These are phyloP conservation scores for Siderastrea radians DNA, from an alignment of 92 coral and sea anemone genomes.

Conservation along the genomic window DNA sequence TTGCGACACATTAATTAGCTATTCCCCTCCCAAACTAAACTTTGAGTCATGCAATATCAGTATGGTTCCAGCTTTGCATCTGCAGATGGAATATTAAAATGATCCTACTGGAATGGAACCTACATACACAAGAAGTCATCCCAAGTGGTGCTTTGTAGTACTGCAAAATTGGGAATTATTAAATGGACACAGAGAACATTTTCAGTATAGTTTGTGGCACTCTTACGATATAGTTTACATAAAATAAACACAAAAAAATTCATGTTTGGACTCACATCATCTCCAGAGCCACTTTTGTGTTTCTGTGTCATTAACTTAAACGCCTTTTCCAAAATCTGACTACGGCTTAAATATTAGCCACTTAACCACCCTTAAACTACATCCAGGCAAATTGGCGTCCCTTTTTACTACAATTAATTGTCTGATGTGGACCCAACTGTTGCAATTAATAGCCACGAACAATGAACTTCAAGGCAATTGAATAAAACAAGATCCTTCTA, in stretches of 20 bases:
- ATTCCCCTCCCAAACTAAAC: background rate
- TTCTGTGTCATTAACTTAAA: background rate
- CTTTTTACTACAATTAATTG: background rate
- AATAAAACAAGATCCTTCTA: background rate
- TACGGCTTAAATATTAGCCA: background rate
- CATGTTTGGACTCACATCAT: background rate
- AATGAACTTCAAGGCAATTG: background rate
- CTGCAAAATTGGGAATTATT: too few species aligned
- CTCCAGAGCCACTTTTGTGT: background rate
- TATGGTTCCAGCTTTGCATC: too few species aligned
- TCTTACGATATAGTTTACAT: too few species aligned
- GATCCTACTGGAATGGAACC: too few species aligned
- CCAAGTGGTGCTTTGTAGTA: too few species aligned
- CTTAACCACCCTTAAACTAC: background rate
- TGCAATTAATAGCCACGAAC: background rate
- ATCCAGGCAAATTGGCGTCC: background rate
- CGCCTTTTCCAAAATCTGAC: background rate
- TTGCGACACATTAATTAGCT: background rate
- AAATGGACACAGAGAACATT: too few species aligned
- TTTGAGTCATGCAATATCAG: background rate
- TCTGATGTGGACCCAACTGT: background rate
- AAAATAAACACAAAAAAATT: background rate
- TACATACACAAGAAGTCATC: too few species aligned
- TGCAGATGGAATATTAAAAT: too few species aligned
- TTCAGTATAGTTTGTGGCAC: too few species aligned